A percentile compares a stretch with the other conserved stretches of the same genome.
Evolutionary conservation across 1,140 invertebrate genomes (phyloP).

Genomic region (Anthonomus grandis): DNA sequence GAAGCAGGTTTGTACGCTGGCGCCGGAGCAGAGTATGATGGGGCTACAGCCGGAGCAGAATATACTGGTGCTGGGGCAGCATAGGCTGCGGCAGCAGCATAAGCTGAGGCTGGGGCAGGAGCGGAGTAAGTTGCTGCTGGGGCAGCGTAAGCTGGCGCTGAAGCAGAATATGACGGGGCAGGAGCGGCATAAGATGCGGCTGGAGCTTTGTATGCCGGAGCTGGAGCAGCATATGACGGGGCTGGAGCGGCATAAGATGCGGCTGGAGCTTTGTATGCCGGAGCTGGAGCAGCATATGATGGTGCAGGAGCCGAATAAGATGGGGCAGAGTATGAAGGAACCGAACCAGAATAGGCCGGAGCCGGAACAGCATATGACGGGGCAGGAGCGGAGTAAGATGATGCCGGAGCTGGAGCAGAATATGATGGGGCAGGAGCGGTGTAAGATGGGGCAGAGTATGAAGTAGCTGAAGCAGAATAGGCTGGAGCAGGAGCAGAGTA

Average conservation of each 20-base stretch:
- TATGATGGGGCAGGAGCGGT: constrained; percentile 12
- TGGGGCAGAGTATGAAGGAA: too few species aligned
- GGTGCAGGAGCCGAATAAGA: constrained; percentile 15
- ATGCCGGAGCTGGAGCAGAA: constrained; percentile 18
- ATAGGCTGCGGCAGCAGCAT: constrained; percentile 21
- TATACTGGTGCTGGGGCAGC: too few species aligned
- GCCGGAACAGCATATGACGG: constrained; percentile 17
- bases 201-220: constrained; percentile 19
- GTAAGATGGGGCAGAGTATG: constrained; percentile 21
- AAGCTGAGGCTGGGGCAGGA: constrained; percentile 10
- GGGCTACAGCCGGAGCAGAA: too few species aligned
- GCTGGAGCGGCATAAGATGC: constrained; percentile 16
- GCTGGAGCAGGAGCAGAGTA: constrained; percentile 21
- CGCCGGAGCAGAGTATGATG: too few species aligned
- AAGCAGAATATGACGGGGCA: constrained; percentile 17
- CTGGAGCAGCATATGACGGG: constrained; percentile 19
- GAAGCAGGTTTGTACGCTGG: not conserved
- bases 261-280: constrained; percentile 19
- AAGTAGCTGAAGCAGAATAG: constrained; percentile 5
- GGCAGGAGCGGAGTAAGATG: constrained; percentile 18
- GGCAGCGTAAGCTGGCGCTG: constrained; percentile 14
- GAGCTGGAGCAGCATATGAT: constrained; percentile 20
- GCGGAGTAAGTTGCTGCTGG: constrained; percentile 24
- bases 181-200: constrained; percentile 23
- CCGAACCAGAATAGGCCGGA: constrained; percentile 21